Evolutionary conservation across 2,888 invertebrate species (phyloP).

Genomic region (Parthenolecanium corni): DNA sequence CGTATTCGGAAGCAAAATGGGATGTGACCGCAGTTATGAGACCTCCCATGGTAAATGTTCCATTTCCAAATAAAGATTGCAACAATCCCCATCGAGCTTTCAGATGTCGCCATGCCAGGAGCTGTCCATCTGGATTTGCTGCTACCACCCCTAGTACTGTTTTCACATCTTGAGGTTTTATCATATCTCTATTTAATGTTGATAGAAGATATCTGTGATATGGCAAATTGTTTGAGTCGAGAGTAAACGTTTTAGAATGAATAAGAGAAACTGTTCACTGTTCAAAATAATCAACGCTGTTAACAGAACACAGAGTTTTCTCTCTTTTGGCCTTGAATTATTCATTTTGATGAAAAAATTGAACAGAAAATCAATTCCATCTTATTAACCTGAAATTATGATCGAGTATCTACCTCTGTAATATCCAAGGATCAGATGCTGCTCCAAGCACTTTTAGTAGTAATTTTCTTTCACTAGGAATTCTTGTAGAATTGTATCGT

Average conservation of each 20-base stretch:
- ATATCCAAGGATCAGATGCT: slow-evolving; percentile 64
- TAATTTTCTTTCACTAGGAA: slow-evolving; percentile 58
- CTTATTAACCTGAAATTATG: no score
- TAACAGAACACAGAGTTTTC: no score
- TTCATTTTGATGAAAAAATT: no score
- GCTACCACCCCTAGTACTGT: slow-evolving; percentile 60
- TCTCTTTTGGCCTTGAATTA: no score
- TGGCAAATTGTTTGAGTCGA: no score
- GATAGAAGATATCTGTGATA: slow-evolving; percentile 56
- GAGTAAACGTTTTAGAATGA: no score
- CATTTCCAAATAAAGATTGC: slow-evolving; percentile 51
- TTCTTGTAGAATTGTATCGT: slow-evolving; percentile 52
- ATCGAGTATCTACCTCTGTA: slow-evolving; percentile 61
- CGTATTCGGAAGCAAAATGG: slow-evolving; percentile 58
- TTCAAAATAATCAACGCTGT: no score
- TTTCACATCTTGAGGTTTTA: slow-evolving; percentile 58
- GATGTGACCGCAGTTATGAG: slow-evolving; percentile 53
- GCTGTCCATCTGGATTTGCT: slow-evolving; percentile 55
- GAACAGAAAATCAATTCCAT: no score
- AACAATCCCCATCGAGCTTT: slow-evolving; percentile 57
- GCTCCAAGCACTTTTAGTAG: slow-evolving; percentile 59
- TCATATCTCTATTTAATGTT: slow-evolving; percentile 54
- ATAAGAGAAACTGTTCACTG: no score
- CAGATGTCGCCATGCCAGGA: slow-evolving; percentile 62
- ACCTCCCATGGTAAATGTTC: slow-evolving; percentile 50